These are phyloP conservation scores for Bolinopsis microptera DNA, from an alignment of 37 sponge, comb jelly and placozoan genomes.

Conservation along the genomic window DNA sequence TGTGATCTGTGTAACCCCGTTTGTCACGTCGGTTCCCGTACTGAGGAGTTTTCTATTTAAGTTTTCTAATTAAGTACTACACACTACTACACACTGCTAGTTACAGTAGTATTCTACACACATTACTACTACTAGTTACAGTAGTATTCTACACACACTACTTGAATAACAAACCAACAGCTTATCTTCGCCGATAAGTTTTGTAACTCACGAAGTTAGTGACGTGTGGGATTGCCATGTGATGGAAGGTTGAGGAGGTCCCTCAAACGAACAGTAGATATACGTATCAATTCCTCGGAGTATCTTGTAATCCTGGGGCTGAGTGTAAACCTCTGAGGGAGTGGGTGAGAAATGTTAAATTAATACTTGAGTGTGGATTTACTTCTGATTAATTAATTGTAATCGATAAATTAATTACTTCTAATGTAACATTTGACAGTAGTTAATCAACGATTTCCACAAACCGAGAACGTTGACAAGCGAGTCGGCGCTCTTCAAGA, in stretches of 20 bases:
- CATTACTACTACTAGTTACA: too few relatives aligned
- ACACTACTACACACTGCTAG: too few relatives aligned
- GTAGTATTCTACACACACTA: too few relatives aligned
- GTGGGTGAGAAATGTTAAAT: too few relatives aligned
- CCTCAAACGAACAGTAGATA: background rate
- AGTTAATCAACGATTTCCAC: too few relatives aligned
- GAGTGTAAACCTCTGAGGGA: background rate
- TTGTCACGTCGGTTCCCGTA: background rate
- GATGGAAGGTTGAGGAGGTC: background rate
- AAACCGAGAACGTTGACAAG: background rate
- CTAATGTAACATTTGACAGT: too few relatives aligned
- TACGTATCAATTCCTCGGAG: background rate
- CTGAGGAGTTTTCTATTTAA: background rate
- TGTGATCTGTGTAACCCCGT: background rate
- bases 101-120: too few relatives aligned
- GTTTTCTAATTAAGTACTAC: too few relatives aligned
- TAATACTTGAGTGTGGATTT: too few relatives aligned
- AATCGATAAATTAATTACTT: too few relatives aligned
- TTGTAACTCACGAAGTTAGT: background rate
- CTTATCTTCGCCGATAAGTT: background rate
- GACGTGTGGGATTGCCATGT: background rate
- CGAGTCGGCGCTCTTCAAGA: background rate
- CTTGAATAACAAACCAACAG: background rate
- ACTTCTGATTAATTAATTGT: too few relatives aligned
- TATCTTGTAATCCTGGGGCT: background rate